Evolutionary conservation across 2,113 vertebrate genomes (phyloP), one percentile per base, ranked within the genome.

Genomic region (Xiphophorus hellerii): DNA sequence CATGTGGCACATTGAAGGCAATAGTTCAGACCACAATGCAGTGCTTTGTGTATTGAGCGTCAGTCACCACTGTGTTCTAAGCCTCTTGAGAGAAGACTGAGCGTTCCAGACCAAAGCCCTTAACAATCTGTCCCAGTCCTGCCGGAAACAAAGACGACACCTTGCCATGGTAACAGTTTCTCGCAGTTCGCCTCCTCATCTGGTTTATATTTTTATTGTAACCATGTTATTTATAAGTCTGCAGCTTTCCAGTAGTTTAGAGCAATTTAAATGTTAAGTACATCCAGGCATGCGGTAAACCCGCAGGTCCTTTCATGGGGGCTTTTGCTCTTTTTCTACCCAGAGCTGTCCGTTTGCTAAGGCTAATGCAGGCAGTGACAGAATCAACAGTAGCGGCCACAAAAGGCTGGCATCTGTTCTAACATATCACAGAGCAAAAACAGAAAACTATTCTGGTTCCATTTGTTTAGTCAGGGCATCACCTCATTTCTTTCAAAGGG

Each of bases 181-280:
- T 87, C 73, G 71, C 81, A 87, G 72, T 86, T 95, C 92, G 77
- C 91, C 88, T 84, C 88, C 91, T 96, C 96, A 96, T 97, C 95
- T 97, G 96, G 94, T 97, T 97, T 95, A 95, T 95, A 96, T 98
- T 92, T 96, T 88, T 62, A 28, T 71, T 71, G 95, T 95, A 96
- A 96, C 96, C 96, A 95, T 92, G 95, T 96, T 97, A 98, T 98
- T 97, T 98, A 99, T 97, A 98, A 96, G 94, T 95, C 94, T 95
- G 94, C 94, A 95, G 86, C 93, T 96, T 95, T 95, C 94, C 95
- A 96, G 95, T 95, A 95, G 95, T 95, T 93, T 96, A 95, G 94
- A 96, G 95, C 95, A 94, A 84, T 96, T 96, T 95, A 94, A 88
- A 94, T 94, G 92, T 95, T 96, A 97, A 97, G 94, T 94, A 95